Percentiles rank a stretch among this genome's conserved stretches.
phyloP scores from a whole-genome alignment of 2,888 invertebrate genomes.

The Griposia aprilina region DNA sequence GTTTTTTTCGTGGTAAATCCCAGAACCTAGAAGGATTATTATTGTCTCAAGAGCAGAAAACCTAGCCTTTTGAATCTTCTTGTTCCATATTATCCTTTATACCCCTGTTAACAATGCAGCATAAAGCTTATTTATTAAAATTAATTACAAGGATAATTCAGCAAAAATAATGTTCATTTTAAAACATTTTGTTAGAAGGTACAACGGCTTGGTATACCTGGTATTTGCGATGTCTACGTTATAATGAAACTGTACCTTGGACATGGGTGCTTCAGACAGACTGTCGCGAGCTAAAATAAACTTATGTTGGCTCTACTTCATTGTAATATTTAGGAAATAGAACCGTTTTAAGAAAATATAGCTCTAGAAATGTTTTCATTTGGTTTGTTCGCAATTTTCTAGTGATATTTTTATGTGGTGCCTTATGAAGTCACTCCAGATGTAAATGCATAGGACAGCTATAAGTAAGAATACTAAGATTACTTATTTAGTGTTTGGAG shows the following conservation, averaged over 20 bases:
- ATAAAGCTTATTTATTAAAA: constrained; percentile 55
- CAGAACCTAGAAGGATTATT: background rate
- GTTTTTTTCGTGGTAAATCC: background rate
- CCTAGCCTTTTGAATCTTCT: constrained; percentile 8
- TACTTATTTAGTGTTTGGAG: background rate
- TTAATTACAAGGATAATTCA: constrained; percentile 56
- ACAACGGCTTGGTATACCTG: constrained; percentile 64
- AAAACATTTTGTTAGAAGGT: constrained; percentile 65
- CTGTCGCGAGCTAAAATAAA: constrained; percentile 63
- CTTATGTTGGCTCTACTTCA: constrained; percentile 55
- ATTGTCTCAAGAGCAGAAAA: constrained; percentile 7
- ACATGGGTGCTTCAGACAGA: constrained; percentile 61
- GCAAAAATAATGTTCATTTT: constrained; percentile 71
- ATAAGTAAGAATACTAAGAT: no score
- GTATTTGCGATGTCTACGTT: constrained; percentile 62
- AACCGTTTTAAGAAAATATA: constrained; percentile 37
- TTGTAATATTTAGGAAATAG: constrained; percentile 53
- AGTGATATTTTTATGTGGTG: constrained; percentile 9
- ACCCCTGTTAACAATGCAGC: constrained; percentile 27
- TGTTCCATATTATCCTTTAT: constrained; percentile 19
- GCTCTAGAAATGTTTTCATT: constrained; percentile 35
- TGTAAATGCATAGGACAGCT: background rate
- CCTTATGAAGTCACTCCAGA: background rate
- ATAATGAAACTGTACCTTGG: constrained; percentile 69
- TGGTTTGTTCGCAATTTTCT: constrained; percentile 7